Base-by-base conservation (phyloP, 2,888 invertebrate genomes). In the Synergus gifuensis region DNA sequence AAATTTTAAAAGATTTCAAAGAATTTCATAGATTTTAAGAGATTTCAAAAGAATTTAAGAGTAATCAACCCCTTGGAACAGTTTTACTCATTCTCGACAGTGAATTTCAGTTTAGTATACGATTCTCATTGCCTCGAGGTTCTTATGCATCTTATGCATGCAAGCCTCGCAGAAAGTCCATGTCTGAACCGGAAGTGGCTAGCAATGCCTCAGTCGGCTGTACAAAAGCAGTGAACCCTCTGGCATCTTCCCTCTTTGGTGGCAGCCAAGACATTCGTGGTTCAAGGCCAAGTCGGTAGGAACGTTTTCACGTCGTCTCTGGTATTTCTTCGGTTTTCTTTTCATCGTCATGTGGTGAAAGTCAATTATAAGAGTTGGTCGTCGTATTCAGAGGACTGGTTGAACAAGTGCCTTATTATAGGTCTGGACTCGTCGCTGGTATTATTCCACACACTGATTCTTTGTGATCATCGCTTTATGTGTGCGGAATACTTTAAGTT, bases 131-230 rank as follows among this genome's bases (percentile, higher is more conserved):
- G n/a, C 14, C n/a, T 49, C 36, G 16, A 73, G 36, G n/a, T 18
- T 54, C n/a, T 46, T 54, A 16, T 54, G 76, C 83, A 87, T 87
- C 28, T 49, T 49, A 14, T 54, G 76, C 82, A 87, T 87, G 85
- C 87, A 76, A 83, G 82, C 78, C 85, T 81, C 73, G 86, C 85
- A 62, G 79, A 78, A 83, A 81, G 85, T 84, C 82, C 80, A 82
- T 82, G 54, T 80, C 86, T 54, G 73, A 54, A 76, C 87, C 86
- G 87, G 87, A 87, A 87, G 86, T 87, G 81, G 79, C 76, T 36
- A 82, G 78, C 83, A 82, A 84, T 76, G 81, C 78, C 64, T 77
- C 63, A 16, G 73, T 36, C 73, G n/a, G 73, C 18, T 73, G 49
- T 54, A 86, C 83, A 86, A 86, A 86, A 86, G 87, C 83, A 49